Conservation (phyloP, 2,113 vertebrate genomes). For the Myotis lucifugus region DNA sequence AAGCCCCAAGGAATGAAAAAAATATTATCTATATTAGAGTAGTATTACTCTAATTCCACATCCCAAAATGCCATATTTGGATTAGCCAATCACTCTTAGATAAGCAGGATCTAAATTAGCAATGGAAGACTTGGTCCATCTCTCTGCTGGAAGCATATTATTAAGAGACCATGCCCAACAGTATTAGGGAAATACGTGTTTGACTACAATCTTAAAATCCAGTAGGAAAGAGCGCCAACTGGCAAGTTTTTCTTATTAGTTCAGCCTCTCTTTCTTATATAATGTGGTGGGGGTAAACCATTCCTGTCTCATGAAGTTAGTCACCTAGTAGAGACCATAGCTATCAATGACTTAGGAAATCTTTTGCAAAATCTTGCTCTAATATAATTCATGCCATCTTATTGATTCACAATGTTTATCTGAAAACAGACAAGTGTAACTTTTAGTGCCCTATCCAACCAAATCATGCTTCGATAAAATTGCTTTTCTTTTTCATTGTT, state of each 20-base stretch:
- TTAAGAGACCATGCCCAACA: constrained; percentile 74
- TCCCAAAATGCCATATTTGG: constrained; percentile 80
- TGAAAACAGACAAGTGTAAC: constrained; percentile 56
- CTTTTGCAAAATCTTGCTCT: constrained; percentile 7
- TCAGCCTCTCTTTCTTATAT: constrained; percentile 76
- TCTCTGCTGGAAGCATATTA: constrained; percentile 77
- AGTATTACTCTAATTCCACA: constrained; percentile 83
- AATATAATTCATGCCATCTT: neutral
- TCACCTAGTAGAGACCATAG: neutral
- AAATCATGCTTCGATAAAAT: constrained; percentile 55
- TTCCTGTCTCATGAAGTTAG: constrained; percentile 41
- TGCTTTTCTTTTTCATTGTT: constrained; percentile 66
- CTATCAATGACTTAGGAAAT: constrained; percentile 33
- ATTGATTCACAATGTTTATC: constrained; percentile 29
- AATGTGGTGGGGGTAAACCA: constrained; percentile 45
- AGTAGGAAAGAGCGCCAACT: constrained; percentile 77
- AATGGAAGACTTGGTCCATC: constrained; percentile 75
- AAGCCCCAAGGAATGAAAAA: constrained; percentile 80
- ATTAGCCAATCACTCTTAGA: constrained; percentile 82
- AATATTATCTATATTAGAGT: constrained; percentile 80
- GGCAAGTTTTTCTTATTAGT: constrained; percentile 81
- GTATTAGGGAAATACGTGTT: constrained; percentile 69
- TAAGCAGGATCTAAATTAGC: constrained; percentile 82
- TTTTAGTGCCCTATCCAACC: constrained; percentile 50
- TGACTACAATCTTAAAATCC: constrained; percentile 77